Percentiles rank a stretch among this genome's conserved stretches.
phyloP scores from a whole-genome alignment of 1,140 invertebrate genomes.

The Conus betulinus region DNA sequence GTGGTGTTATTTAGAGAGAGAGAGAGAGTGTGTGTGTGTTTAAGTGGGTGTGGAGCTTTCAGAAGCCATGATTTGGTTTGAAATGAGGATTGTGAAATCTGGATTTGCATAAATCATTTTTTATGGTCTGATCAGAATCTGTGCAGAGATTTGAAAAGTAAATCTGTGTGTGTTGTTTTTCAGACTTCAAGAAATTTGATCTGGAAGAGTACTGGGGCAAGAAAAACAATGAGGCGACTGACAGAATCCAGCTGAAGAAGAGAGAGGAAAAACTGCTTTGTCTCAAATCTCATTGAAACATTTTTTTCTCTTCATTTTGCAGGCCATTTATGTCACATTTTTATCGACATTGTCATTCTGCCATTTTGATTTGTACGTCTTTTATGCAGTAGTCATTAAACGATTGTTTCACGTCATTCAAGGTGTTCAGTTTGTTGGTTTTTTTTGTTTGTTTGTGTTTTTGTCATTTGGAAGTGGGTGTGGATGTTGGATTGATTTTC shows the following conservation, averaged over 20 bases:
- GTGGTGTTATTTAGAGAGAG: too few relatives aligned
- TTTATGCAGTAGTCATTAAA: not conserved
- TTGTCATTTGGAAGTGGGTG: not conserved
- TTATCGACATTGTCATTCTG: not conserved
- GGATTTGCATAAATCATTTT: not conserved
- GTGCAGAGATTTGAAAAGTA: not conserved
- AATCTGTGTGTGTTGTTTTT: constrained; percentile 23
- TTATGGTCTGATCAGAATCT: not conserved
- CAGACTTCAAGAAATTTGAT: constrained; percentile 63
- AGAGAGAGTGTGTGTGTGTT: too few relatives aligned
- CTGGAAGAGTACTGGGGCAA: constrained; percentile 57
- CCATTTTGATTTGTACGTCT: not conserved
- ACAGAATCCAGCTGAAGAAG: constrained; percentile 38
- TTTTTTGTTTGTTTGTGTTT: not conserved
- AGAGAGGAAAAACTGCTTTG: not conserved
- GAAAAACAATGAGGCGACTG: constrained; percentile 39
- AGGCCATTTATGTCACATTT: not conserved
- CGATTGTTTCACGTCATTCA: not conserved
- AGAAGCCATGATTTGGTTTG: not conserved
- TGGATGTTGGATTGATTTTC: not conserved
- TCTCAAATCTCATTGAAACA: not conserved
- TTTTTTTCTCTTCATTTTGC: not conserved
- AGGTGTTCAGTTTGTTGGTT: not conserved
- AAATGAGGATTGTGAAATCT: not conserved
- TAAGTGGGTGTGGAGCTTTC: not conserved